Percentiles rank a stretch among this genome's conserved stretches.
Conservation (phyloP, 1,140 invertebrate species). For the Ctenoplectra terminalis region DNA sequence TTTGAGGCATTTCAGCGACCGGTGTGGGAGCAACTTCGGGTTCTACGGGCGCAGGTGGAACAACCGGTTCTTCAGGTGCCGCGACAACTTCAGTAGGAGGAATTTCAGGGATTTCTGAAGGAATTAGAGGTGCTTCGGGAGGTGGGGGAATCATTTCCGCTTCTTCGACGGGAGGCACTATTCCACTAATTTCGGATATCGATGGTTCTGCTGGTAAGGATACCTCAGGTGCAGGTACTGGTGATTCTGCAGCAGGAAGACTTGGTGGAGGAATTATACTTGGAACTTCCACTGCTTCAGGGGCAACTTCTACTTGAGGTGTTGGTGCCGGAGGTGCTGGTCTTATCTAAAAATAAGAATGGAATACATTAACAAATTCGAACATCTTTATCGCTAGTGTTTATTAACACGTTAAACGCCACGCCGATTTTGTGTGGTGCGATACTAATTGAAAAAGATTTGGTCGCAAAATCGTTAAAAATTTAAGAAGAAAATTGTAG, state of each 20-base stretch:
- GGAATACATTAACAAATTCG: conserved; percentile 17
- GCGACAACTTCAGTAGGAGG: conserved; percentile 81
- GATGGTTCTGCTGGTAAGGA: conserved; percentile 73
- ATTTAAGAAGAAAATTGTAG: too few relatives aligned
- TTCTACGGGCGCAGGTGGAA: conserved; percentile 67
- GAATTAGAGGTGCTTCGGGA: conserved; percentile 65
- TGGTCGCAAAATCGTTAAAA: too few relatives aligned
- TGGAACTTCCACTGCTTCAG: conserved; percentile 73
- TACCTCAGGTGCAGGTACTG: conserved; percentile 65
- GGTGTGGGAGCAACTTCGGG: conserved; percentile 67
- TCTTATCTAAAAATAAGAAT: conserved; percentile 61
- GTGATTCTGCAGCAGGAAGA: conserved; percentile 61
- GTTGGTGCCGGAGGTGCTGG: conserved; percentile 57
- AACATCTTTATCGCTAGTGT: conserved; percentile 20
- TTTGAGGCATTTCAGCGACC: conserved; percentile 81
- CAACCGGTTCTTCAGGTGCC: conserved; percentile 62
- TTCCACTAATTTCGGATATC: conserved; percentile 75
- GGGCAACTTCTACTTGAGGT: conserved; percentile 60
- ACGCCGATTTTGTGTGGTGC: too few relatives aligned
- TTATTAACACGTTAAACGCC: too few relatives aligned
- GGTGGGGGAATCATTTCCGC: conserved; percentile 65
- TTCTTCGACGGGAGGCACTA: conserved; percentile 70
- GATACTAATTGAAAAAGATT: too few relatives aligned
- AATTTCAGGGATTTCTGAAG: conserved; percentile 83
- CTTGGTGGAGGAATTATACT: conserved; percentile 58